phyloP scores from a whole-genome alignment of 2,797 vertebrate species.

The Luscinia luscinia region DNA sequence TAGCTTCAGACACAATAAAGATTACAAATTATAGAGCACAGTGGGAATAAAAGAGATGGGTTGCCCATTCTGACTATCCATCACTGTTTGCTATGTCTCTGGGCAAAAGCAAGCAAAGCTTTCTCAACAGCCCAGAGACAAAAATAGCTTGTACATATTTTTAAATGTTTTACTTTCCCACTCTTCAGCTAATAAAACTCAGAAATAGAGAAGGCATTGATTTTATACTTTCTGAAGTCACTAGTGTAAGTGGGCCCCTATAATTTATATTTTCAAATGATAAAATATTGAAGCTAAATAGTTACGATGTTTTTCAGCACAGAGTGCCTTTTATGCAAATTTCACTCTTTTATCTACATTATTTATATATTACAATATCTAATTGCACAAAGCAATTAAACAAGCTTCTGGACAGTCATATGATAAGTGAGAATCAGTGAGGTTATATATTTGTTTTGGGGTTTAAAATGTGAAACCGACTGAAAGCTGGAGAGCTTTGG shows the following conservation, averaged over 20 bases:
- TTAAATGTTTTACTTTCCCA: background rate
- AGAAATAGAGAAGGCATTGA: background rate
- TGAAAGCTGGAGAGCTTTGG: background rate
- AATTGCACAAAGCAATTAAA: background rate
- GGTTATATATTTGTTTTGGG: background rate
- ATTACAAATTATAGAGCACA: conserved; percentile 46
- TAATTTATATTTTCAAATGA: background rate
- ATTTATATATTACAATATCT: background rate
- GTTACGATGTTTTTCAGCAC: background rate
- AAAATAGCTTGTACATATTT: conserved; percentile 19
- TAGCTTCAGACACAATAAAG: conserved; percentile 24
- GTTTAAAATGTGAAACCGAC: background rate
- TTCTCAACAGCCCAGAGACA: background rate
- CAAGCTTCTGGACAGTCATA: background rate
- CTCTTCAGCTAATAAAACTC: background rate
- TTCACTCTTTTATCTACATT: background rate
- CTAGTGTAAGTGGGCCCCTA: background rate
- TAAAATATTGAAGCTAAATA: background rate
- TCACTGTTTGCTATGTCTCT: background rate
- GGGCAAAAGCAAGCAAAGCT: conserved; percentile 11
- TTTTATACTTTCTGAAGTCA: conserved; percentile 6
- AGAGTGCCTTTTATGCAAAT: background rate
- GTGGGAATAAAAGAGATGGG: conserved; percentile 17
- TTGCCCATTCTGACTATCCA: background rate
- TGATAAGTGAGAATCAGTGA: background rate